Evolutionary conservation across 2,113 vertebrate genomes (phyloP).

Genomic region (Micromys minutus): DNA sequence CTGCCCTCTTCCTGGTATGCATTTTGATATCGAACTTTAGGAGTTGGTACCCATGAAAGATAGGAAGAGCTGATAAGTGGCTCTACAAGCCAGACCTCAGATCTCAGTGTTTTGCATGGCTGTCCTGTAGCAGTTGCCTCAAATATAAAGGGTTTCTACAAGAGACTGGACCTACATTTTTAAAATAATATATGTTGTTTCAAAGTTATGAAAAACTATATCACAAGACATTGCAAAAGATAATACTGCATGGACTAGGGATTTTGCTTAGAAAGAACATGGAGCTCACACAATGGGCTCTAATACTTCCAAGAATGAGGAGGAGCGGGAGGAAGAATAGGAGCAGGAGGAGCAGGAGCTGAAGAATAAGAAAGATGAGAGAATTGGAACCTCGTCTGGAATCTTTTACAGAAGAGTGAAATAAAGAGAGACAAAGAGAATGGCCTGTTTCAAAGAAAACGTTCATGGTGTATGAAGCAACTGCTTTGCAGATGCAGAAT

Average conservation of each 20-base stretch:
- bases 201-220: constrained; percentile 1
- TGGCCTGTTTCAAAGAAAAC: background rate
- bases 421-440: background rate
- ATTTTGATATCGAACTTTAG: background rate
- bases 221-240: background rate
- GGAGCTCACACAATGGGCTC: background rate
- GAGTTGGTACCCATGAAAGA: background rate
- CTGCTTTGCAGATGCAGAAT: background rate
- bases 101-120: background rate
- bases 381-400: background rate
- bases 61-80: background rate
- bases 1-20: background rate
- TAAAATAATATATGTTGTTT: background rate
- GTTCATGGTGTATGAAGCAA: background rate
- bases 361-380: background rate
- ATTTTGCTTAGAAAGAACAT: background rate
- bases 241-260: background rate
- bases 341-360: no score
- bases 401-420: background rate
- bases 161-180: background rate
- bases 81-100: background rate
- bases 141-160: background rate
- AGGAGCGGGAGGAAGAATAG: no score
- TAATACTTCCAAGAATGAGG: no score
- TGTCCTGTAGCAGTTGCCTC: background rate